A percentile compares a stretch with the other conserved stretches of the same genome.
Conservation (phyloP, 2,113 vertebrate genomes). For the Spheniscus mendiculus region DNA sequence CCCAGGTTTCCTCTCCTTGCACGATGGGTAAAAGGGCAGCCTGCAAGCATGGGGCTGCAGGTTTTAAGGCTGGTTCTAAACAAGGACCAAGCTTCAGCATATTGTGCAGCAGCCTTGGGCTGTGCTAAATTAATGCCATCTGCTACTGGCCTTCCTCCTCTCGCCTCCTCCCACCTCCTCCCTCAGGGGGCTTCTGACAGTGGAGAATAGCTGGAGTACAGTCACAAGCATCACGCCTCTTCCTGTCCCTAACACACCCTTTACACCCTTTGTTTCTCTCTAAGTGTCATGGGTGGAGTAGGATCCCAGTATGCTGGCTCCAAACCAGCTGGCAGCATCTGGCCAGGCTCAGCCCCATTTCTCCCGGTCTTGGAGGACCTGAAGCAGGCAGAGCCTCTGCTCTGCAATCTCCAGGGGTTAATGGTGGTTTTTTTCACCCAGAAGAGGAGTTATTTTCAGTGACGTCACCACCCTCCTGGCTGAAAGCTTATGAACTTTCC, state of each 20-base stretch:
- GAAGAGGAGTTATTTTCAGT: not conserved
- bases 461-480: not conserved
- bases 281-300: constrained; percentile 66
- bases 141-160: constrained; percentile 59
- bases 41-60: not conserved
- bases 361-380: not conserved
- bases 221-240: constrained; percentile 64
- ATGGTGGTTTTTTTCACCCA: not conserved
- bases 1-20: not conserved
- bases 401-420: not conserved
- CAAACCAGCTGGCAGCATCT: constrained; percentile 54
- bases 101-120: constrained; percentile 6
- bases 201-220: constrained; percentile 68
- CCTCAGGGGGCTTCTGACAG: constrained; percentile 60
- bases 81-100: not conserved
- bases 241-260: constrained; percentile 69
- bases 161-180: constrained; percentile 58
- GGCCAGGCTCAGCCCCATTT: constrained; percentile 1
- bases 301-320: constrained; percentile 40
- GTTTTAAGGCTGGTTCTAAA: not conserved
- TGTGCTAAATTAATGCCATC: constrained; percentile 58
- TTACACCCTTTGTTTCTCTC: constrained; percentile 69
- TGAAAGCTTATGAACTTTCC: not conserved
- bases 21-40: not conserved
- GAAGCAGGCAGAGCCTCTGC: not conserved